Percentiles rank a stretch among this genome's conserved stretches.
Evolutionary conservation across 2,888 invertebrate species (phyloP).

Genomic region (Meganola albula): DNA sequence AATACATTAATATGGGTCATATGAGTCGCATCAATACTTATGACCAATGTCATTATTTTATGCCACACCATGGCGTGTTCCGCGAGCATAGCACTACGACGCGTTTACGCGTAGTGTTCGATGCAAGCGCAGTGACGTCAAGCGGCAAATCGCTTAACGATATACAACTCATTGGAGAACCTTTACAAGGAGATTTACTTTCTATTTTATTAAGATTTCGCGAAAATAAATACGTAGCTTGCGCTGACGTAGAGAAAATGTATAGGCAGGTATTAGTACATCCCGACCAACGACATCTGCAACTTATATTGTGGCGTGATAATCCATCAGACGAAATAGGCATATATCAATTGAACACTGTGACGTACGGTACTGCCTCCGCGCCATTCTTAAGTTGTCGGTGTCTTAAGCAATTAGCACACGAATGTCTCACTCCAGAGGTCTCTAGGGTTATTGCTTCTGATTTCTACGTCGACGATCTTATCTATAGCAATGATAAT

Average conservation of each 20-base stretch:
- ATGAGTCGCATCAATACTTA: not conserved
- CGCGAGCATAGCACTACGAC: constrained; percentile 2
- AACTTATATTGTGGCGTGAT: constrained; percentile 1
- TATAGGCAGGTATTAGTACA: constrained; percentile 1
- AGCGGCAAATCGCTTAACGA: constrained; percentile 2
- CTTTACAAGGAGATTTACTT: constrained; percentile 3
- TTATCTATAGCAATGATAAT: not conserved
- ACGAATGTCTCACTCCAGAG: not conserved
- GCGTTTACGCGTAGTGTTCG: constrained; percentile 2
- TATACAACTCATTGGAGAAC: not conserved
- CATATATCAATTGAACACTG: not conserved
- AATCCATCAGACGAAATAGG: not conserved
- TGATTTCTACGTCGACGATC: not conserved
- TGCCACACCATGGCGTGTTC: not conserved
- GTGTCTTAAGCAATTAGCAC: not conserved
- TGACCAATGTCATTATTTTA: not conserved
- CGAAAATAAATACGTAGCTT: constrained; percentile 3
- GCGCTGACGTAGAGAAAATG: constrained; percentile 4
- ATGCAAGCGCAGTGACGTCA: not conserved
- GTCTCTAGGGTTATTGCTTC: not conserved
- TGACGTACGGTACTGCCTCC: not conserved
- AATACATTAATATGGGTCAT: not conserved
- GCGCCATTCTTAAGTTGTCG: not conserved
- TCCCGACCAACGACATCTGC: not conserved
- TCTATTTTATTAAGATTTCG: constrained; percentile 1